phyloP scores from a whole-genome alignment of 2,113 vertebrate genomes.

The Probosciger aterrimus region DNA sequence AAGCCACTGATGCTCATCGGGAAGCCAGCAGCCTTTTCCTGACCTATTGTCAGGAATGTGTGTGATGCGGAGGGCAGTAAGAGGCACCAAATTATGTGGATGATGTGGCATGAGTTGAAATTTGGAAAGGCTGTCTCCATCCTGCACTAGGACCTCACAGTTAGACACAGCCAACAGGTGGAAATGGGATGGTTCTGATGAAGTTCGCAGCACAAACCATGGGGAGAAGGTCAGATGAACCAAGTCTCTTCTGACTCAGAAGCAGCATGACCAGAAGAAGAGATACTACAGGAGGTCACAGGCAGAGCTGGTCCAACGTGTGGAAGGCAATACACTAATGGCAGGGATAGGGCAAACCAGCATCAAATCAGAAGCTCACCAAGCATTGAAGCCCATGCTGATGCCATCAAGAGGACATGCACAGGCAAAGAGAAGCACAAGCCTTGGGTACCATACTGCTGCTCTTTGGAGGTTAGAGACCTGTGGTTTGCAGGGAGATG shows the following conservation, averaged over 20 bases:
- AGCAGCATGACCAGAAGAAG: neutral
- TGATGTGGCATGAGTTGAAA: neutral
- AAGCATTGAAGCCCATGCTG: neutral
- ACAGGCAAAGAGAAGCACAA: neutral
- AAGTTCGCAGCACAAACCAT: neutral
- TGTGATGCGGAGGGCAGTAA: neutral
- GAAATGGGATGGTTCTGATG: neutral
- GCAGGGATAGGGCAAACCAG: neutral
- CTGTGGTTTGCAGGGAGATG: neutral
- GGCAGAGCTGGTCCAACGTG: neutral
- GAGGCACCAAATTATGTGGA: neutral
- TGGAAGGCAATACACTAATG: neutral
- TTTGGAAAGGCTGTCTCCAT: neutral
- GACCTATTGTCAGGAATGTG: neutral
- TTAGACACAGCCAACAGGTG: fast-evolving
- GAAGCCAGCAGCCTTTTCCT: neutral
- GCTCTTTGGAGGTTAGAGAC: neutral
- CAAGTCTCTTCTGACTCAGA: neutral
- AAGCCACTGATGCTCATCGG: neutral
- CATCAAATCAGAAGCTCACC: neutral
- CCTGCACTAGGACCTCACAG: neutral
- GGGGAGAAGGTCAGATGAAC: neutral
- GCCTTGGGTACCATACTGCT: neutral
- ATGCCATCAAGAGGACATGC: neutral
- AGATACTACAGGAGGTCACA: neutral